phyloP scores from a whole-genome alignment of 2,888 invertebrate genomes.

The Linyphia triangularis region DNA sequence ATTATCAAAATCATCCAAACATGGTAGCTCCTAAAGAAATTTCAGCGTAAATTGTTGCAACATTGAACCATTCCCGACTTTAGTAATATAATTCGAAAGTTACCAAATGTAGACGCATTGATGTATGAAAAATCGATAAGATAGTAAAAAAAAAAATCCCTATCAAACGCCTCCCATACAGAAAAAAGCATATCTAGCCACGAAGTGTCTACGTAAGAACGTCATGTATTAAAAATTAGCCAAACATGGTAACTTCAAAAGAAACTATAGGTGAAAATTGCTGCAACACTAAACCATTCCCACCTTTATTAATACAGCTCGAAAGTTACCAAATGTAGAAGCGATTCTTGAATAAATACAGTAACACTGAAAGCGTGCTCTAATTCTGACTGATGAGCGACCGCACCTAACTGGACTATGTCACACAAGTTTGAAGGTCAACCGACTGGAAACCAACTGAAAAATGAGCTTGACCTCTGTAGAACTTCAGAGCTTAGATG shows the following conservation, averaged over 20 bases:
- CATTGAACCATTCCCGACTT: background rate
- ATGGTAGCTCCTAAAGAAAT: background rate
- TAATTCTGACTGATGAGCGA: constrained; percentile 41
- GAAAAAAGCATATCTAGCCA: background rate
- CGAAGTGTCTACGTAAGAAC: background rate
- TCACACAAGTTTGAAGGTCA: constrained; percentile 52
- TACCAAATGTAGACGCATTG: constrained; percentile 52
- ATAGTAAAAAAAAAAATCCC: background rate
- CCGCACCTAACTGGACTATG: constrained; percentile 60
- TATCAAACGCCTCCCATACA: background rate
- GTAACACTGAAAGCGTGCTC: constrained; percentile 40
- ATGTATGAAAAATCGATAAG: no score
- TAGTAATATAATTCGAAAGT: background rate
- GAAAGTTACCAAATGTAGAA: constrained; percentile 50
- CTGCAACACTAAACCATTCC: constrained; percentile 1
- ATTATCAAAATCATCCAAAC: constrained; percentile 2
- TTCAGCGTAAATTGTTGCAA: constrained; percentile 19
- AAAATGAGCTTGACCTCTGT: constrained; percentile 23
- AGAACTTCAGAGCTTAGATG: constrained; percentile 1
- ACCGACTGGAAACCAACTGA: background rate
- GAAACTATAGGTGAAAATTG: constrained; percentile 11
- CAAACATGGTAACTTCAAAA: background rate
- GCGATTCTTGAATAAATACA: background rate
- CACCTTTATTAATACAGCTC: background rate
- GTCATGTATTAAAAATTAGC: constrained; percentile 2